A percentile compares a stretch with the other conserved stretches of the same genome.
Conservation (phyloP, 2,797 vertebrate genomes). For the Sebastes iracundus region DNA sequence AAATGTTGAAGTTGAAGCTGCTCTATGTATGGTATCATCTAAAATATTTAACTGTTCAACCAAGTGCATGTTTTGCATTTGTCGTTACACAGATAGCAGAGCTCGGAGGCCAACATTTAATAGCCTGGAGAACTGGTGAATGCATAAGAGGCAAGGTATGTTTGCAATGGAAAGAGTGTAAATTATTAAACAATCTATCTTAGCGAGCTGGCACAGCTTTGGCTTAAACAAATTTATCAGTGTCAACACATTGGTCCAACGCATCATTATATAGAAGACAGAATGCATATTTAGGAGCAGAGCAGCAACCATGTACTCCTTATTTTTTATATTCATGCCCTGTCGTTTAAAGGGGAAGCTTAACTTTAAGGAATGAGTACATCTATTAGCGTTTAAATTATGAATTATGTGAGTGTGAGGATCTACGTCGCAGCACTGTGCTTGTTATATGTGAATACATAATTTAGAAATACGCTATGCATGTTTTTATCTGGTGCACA, state of each 20-base stretch:
- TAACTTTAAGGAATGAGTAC: constrained; percentile 12
- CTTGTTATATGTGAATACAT: constrained; percentile 54
- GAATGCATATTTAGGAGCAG: background rate
- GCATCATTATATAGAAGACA: background rate
- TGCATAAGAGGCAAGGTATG: constrained; percentile 24
- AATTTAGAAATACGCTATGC: constrained; percentile 41
- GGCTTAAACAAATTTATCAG: constrained; percentile 2
- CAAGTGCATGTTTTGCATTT: constrained; percentile 14
- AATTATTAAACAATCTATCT: constrained; percentile 47
- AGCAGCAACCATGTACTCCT: background rate
- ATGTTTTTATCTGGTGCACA: constrained; percentile 22
- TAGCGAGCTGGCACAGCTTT: background rate
- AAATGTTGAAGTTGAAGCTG: background rate
- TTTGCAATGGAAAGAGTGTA: constrained; percentile 42
- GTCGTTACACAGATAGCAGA: constrained; percentile 11
- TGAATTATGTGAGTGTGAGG: constrained; percentile 53
- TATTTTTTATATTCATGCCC: background rate
- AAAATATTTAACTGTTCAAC: constrained; percentile 35
- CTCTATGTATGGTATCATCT: constrained; percentile 5
- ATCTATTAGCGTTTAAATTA: constrained; percentile 65
- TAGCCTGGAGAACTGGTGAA: constrained; percentile 12
- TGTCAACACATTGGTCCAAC: background rate
- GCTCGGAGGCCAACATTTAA: constrained; percentile 3
- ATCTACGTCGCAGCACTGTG: constrained; percentile 15
- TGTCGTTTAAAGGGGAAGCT: background rate